Conservation (phyloP, 1,140 invertebrate genomes). For the Bombus impatiens region DNA sequence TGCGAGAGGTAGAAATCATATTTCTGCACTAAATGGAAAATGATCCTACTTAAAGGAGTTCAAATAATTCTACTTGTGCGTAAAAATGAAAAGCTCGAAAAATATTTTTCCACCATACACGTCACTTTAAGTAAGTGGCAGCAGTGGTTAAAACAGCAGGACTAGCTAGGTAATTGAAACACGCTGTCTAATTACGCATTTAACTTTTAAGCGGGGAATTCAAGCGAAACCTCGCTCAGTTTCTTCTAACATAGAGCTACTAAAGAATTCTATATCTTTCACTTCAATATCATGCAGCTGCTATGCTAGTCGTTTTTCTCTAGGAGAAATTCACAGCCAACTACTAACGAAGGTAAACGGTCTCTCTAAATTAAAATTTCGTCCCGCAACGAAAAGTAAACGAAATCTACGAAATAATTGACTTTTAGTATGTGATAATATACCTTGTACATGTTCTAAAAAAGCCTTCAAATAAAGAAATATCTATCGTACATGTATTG, state of each 20-base stretch:
- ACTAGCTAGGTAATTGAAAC: background rate
- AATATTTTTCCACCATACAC: background rate
- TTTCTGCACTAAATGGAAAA: background rate
- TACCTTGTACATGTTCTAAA: background rate
- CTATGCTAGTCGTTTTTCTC: background rate
- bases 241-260: background rate
- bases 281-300: constrained; percentile 10
- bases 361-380: background rate
- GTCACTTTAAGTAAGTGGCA: background rate
- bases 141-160: background rate
- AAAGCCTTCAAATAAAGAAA: background rate
- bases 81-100: background rate
- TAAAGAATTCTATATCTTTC: background rate
- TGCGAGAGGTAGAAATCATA: background rate
- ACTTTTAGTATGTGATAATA: background rate
- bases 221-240: background rate
- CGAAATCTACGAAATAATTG: background rate
- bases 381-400: background rate
- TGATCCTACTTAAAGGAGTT: background rate
- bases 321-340: background rate
- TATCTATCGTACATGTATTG: background rate
- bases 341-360: background rate
- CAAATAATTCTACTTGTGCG: background rate
- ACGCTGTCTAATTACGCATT: constrained; percentile 14
- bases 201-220: background rate